Evolutionary conservation across 2,113 vertebrate species (phyloP), one percentile per base, ranked within the genome.

Genomic region (Cyanistes caeruleus): DNA sequence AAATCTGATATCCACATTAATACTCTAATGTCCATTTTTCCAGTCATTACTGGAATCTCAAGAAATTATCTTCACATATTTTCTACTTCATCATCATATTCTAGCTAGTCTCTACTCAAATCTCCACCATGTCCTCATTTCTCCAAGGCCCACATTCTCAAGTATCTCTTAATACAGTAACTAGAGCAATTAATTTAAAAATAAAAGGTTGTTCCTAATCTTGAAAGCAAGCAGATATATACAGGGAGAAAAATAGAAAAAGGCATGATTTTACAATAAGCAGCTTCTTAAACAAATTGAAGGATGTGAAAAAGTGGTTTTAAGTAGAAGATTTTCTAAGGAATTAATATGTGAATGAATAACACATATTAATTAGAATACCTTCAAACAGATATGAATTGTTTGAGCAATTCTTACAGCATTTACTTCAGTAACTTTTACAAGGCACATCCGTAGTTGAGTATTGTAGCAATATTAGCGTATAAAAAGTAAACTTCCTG

Each of bases 1-100:
- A 93, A 94, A 95, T 90, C 75, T 91, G 91, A 96, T 93, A 93
- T 41, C 75, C 75, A 83, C 30, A 70, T 93, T 88, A 96, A 93
- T 93, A 83, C 43, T 85, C 74, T 89, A 43, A 95, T 91, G 84
- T 95, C n/a, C 75, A 80, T 88, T 90, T 77, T 91, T 84, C 63
- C 23, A 70, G 87, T 86, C 85, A 95, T 96, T 90, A 95, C 63
- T 52, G 64, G 82, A 92, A 80, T 48, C 85, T 91, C 90, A 87
- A 92, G 67, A 91, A 96, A 87, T 93, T 90, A 93, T 91, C 82
- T 88, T 85, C 90, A 59, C 43, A 80, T 77, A 85, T 63, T 80
- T 93, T 70, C 55, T 88, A 90, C 59, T 85, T 80, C 31, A 87
- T 93, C 41, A 83, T 77, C 69, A 49, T 48, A 73, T 83, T 76